Base-by-base conservation (phyloP, 2,888 invertebrate genomes). In the Drosophila picticornis region DNA sequence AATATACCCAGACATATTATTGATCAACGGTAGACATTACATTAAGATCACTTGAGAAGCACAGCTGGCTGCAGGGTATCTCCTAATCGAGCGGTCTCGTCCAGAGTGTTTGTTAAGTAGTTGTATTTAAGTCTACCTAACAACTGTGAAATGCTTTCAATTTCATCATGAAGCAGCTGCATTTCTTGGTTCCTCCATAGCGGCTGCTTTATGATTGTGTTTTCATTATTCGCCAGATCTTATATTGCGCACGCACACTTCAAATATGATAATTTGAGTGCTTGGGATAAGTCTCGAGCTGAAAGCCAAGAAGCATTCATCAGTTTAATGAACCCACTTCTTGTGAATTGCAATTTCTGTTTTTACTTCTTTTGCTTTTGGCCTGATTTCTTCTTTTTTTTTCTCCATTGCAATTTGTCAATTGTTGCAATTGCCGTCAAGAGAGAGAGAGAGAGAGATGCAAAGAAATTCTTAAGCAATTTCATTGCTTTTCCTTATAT, bases 311-410 rank as follows among this genome's bases (percentile, higher is more conserved):
- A 51, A 25, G 32, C 63, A 67, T 78, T 75, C 55, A 61, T 72
- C 78, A 77, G 80, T 80, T 80, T 81, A 81, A 77, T 77, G 80
- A 80, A 81, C 81, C 60, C 73, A 57, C 27, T 72, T 72, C 59
- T 68, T 40, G 38, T n/a, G 62, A 56, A 72, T 52, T 80, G 81
- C 51, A 69, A 80, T 78, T 76, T 76, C 77, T 72, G 68, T 77
- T 60, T 67, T 66, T 48, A 34, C 52, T 60, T 29, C 53, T 38
- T 19, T 27, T 27, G 36, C 31, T 43, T 58, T 57, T 78, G 66
- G 63, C 71, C 66, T 67, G 53, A 52, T 63, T 77, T 72, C n/a
- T 57, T 46, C 34, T 36, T 5, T 4, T 70, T 13, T 43, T 43
- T 46, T 29, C 11, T 63, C 25, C 56, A 46, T 62, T 74, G 77